Evolutionary conservation across 2,888 invertebrate genomes (phyloP).

Genomic region (Tholera decimalis): DNA sequence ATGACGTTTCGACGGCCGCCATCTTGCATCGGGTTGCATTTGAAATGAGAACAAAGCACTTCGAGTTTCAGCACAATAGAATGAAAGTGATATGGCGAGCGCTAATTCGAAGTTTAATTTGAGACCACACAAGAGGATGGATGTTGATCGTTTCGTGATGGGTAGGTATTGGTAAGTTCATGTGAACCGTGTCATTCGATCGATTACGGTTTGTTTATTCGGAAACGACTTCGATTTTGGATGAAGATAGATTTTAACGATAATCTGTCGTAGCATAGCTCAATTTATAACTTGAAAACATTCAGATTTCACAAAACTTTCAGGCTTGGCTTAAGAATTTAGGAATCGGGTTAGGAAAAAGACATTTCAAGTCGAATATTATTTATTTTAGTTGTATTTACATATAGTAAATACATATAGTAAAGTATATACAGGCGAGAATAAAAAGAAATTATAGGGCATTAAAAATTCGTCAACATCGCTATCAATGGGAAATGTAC

Average conservation of each 20-base stretch:
- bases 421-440: no score
- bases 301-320: neutral
- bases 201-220: conserved; percentile 1
- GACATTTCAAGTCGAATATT: no score
- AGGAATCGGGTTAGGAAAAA: no score
- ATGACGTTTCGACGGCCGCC: conserved; percentile 74
- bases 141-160: conserved; percentile 28
- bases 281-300: neutral
- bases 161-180: conserved; percentile 6
- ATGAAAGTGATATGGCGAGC: conserved; percentile 65
- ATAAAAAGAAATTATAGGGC: no score
- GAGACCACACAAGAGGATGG: conserved; percentile 58
- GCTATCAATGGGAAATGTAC: no score
- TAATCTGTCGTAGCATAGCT: neutral
- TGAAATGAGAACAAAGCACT: conserved; percentile 82
- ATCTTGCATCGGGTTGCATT: conserved; percentile 84
- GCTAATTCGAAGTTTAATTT: conserved; percentile 62
- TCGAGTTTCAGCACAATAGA: conserved; percentile 79
- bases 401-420: no score
- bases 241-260: neutral
- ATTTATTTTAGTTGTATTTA: no score
- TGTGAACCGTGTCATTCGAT: conserved; percentile 14
- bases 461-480: neutral
- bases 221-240: neutral
- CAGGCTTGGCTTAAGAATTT: neutral